Conservation (phyloP, 2,113 vertebrate genomes). For the Hippotragus niger region DNA sequence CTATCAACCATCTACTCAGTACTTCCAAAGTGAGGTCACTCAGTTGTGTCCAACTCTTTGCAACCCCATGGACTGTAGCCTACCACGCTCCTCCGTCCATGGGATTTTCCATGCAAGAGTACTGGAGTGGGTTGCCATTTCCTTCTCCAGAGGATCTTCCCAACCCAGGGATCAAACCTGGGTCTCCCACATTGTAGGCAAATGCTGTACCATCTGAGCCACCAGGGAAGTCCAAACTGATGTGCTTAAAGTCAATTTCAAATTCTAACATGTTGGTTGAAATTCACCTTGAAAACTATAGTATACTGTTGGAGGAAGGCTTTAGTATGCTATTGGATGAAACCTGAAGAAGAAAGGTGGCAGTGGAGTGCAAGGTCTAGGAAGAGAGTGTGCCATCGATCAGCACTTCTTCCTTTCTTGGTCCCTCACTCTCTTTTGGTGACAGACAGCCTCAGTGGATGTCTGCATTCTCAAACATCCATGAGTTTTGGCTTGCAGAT, state of each 20-base stretch:
- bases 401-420: background rate
- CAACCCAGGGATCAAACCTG: too few relatives aligned
- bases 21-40: background rate
- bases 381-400: background rate
- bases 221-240: background rate
- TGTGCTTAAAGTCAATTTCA: background rate
- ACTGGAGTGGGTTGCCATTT: too few relatives aligned
- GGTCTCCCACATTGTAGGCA: too few relatives aligned
- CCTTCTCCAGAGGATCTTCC: too few relatives aligned
- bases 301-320: background rate
- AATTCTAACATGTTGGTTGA: background rate
- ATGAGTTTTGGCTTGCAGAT: background rate
- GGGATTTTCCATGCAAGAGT: too few relatives aligned
- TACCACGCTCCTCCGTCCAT: accelerated
- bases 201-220: too few relatives aligned
- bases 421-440: background rate
- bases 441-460: background rate
- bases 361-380: background rate
- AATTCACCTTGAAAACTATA: background rate
- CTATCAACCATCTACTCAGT: background rate
- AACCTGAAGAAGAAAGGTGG: background rate
- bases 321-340: background rate
- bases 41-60: too few relatives aligned
- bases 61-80: too few relatives aligned
- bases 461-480: background rate